Evolutionary conservation across 1,140 invertebrate species (phyloP).

Genomic region (Potamilus streckersoni): DNA sequence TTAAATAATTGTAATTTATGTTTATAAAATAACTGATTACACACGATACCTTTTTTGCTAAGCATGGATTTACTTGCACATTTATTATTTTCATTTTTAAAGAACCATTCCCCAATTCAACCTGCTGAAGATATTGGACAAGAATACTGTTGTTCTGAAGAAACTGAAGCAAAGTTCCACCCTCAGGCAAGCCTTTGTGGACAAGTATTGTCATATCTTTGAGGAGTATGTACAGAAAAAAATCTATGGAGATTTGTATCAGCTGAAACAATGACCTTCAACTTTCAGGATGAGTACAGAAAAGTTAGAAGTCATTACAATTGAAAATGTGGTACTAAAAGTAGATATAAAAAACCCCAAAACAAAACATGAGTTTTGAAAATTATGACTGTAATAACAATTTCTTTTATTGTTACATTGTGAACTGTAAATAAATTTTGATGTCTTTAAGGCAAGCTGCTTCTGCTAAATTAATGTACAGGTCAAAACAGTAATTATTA

Average conservation of each 20-base stretch:
- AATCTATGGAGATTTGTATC: slow-evolving; percentile 39
- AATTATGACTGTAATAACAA: too few species aligned
- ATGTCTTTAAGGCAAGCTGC: too few species aligned
- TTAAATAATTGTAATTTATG: background rate
- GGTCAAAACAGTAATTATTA: too few species aligned
- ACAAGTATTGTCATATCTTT: slow-evolving; percentile 46
- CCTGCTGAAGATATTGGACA: slow-evolving; percentile 40
- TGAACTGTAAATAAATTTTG: too few species aligned
- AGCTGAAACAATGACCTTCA: too few species aligned
- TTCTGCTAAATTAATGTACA: too few species aligned
- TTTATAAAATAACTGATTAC: background rate
- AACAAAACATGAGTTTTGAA: too few species aligned
- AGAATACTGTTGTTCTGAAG: slow-evolving; percentile 38
- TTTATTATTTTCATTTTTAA: slow-evolving; percentile 20
- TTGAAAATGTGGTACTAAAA: too few species aligned
- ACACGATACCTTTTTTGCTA: background rate
- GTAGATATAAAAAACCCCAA: too few species aligned
- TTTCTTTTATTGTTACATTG: too few species aligned
- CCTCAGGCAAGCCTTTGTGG: slow-evolving; percentile 38
- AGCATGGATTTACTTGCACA: background rate
- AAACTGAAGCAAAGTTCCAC: slow-evolving; percentile 32
- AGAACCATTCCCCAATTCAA: slow-evolving; percentile 50
- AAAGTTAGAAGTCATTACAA: too few species aligned
- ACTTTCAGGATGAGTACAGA: too few species aligned
- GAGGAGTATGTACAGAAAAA: slow-evolving; percentile 47